Evolutionary conservation across 2,888 invertebrate species (phyloP).

Genomic region (Linyphia triangularis): DNA sequence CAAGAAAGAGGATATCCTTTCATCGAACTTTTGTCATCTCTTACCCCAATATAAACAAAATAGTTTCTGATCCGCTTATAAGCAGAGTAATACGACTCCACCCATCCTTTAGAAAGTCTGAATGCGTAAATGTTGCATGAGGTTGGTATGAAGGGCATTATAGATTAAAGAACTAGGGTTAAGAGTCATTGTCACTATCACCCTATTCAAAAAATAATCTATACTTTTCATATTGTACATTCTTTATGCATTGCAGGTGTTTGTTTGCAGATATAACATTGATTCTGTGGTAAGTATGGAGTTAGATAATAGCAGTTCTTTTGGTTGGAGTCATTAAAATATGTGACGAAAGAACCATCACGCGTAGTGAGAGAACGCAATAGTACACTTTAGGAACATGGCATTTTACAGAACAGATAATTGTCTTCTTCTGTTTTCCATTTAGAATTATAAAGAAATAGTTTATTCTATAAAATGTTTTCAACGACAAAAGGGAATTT

Average conservation of each 20-base stretch:
- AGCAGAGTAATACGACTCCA: neutral
- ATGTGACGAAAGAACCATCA: too few relatives aligned
- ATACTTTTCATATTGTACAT: slow-evolving; percentile 21
- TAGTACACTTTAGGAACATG: too few relatives aligned
- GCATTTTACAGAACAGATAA: too few relatives aligned
- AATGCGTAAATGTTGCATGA: neutral
- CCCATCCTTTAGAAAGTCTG: slow-evolving; percentile 8
- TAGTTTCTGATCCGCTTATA: too few relatives aligned
- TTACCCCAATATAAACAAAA: neutral
- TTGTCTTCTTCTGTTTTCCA: too few relatives aligned
- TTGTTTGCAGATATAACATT: slow-evolving; percentile 4
- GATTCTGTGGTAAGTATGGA: neutral
- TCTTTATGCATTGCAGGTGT: slow-evolving; percentile 40
- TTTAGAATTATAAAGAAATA: too few relatives aligned
- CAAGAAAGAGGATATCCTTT: neutral
- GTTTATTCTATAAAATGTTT: too few relatives aligned
- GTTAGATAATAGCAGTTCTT: neutral
- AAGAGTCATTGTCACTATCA: neutral
- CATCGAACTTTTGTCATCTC: neutral
- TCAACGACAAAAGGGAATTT: too few relatives aligned
- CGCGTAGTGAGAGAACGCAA: too few relatives aligned
- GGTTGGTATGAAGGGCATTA: neutral
- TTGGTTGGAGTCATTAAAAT: neutral
- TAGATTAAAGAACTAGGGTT: neutral
- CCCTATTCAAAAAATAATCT: slow-evolving; percentile 37